Evolutionary conservation across 2,888 invertebrate species (phyloP).

Genomic region (Drosophila nigritarsus): DNA sequence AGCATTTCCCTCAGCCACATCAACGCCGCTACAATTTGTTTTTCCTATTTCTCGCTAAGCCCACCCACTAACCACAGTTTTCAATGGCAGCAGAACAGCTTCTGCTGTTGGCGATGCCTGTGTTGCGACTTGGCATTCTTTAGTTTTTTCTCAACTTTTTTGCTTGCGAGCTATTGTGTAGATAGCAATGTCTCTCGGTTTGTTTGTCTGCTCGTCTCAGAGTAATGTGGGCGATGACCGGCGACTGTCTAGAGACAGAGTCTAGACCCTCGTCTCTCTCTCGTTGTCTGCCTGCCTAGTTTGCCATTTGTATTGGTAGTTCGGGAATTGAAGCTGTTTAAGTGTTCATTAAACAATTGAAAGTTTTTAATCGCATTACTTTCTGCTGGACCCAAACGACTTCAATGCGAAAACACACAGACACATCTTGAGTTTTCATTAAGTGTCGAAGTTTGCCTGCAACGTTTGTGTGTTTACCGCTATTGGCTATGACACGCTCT

Average conservation of each 20-base stretch:
- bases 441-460: slow-evolving; percentile 36
- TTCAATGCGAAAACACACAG: slow-evolving; percentile 4
- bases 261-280: not conserved
- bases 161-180: slow-evolving; percentile 34
- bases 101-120: slow-evolving; percentile 43
- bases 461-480: slow-evolving; percentile 6
- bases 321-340: slow-evolving; percentile 58
- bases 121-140: slow-evolving; percentile 39
- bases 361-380: slow-evolving; percentile 67
- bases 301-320: slow-evolving; percentile 53
- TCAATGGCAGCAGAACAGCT: slow-evolving; percentile 19
- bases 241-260: slow-evolving; percentile 54
- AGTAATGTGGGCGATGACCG: slow-evolving; percentile 72
- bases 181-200: slow-evolving; percentile 12
- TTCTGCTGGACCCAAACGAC: slow-evolving; percentile 22
- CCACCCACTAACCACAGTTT: slow-evolving; percentile 34
- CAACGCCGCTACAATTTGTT: slow-evolving; percentile 4
- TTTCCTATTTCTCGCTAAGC: slow-evolving; percentile 27
- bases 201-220: slow-evolving; percentile 49
- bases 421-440: slow-evolving; percentile 10
- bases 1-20: slow-evolving; percentile 1
- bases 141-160: slow-evolving; percentile 7
- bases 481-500: not conserved
- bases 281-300: slow-evolving; percentile 14
- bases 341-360: slow-evolving; percentile 79